Evolutionary conservation across 1,140 invertebrate genomes (phyloP), one percentile per base, ranked within the genome.

Genomic region (Zaprionus ghesquierei): DNA sequence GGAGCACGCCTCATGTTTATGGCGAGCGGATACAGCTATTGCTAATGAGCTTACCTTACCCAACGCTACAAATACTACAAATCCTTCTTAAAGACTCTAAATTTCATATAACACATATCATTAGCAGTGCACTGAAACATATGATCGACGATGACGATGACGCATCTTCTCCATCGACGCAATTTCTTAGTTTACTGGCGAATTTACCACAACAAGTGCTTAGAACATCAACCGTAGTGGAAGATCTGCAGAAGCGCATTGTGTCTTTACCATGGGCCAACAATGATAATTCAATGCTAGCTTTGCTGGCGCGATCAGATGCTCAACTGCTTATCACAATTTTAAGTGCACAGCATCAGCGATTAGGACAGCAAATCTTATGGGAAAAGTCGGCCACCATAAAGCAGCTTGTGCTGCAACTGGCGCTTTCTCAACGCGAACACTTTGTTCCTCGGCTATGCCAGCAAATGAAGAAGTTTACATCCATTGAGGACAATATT

Each of bases 381-480:
- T 49, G 73, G 33, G 31, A 58, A 15, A 73, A 53, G 8, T 25
- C 55, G 44, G 33, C 35, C 1, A 74, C 77, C 5, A 77, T 53
- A 12, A 77, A 61, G 29, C 73, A 86, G 12, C 25, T 89, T 20
- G 75, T 91, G 3, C 20, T 91, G 8, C 73, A 84, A 5, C 49
- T 90, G 9, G 69, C 81, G 0, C 49, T 79, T 0, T 27, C 25
- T 2, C 41, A 81, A 0, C 56, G 77, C 4, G 49, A 74, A 25
- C 84, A 91, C 54, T 91, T 90, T 60, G 73, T 91, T 12, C 77
- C 84, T 8, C 58, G 73, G 3, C 25, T 89, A 22, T 80, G 74
- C n/a, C 75, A 73, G 8, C 62, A 86, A 3, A 22, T 90, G 0
- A 86, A 84, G 31, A 60, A 65, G 15, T 90, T 86, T 13, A 55